phyloP scores from a whole-genome alignment of 2,113 vertebrate species.

The Arenaria interpres region DNA sequence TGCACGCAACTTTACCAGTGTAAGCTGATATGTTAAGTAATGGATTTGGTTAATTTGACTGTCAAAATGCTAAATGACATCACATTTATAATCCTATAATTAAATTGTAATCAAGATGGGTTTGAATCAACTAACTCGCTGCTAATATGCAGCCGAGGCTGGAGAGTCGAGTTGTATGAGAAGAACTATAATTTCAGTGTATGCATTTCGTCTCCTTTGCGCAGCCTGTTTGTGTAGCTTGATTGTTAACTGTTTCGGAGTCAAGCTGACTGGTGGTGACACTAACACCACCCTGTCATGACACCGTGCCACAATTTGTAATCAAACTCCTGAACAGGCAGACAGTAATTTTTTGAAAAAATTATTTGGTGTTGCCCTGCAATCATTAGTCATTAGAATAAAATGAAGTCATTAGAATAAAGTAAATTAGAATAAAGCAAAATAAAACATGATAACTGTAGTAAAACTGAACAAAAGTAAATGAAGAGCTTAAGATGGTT shows the following conservation, averaged over 20 bases:
- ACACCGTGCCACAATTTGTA: not conserved
- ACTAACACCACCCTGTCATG: not conserved
- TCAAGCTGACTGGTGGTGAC: not conserved
- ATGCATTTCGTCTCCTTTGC: not conserved
- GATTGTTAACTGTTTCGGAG: not conserved
- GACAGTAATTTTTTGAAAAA: not conserved
- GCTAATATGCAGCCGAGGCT: not conserved
- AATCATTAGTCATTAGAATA: not conserved
- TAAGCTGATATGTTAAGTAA: constrained; percentile 1
- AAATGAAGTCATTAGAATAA: not conserved
- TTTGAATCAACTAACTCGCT: not conserved
- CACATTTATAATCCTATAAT: constrained; percentile 13
- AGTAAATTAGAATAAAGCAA: not conserved
- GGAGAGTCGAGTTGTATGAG: not conserved
- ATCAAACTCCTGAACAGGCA: not conserved
- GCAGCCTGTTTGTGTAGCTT: not conserved
- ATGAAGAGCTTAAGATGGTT: not conserved
- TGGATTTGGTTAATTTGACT: constrained; percentile 26
- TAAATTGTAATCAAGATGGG: not conserved
- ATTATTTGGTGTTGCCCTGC: not conserved
- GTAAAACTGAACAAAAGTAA: not conserved
- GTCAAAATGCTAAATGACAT: constrained; percentile 25
- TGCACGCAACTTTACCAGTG: not conserved
- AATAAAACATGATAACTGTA: not conserved
- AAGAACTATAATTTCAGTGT: not conserved